A percentile compares a stretch with the other conserved stretches of the same genome.
phyloP scores from a whole-genome alignment of 2,797 vertebrate species.

The Cryptoblepharus egeriae region DNA sequence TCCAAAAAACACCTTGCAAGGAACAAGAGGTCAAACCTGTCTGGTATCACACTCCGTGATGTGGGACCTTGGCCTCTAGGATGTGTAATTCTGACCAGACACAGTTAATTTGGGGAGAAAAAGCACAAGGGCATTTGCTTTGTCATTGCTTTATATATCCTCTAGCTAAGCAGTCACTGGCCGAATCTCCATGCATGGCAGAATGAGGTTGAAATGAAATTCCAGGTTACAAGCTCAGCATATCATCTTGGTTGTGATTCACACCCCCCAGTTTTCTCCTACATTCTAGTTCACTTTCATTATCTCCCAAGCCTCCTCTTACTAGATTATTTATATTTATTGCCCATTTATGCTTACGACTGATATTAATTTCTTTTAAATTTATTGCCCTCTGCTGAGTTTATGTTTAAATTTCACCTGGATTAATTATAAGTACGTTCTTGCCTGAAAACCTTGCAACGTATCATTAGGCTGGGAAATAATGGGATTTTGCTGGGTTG shows the following conservation, averaged over 20 bases:
- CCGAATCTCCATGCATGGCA: neutral
- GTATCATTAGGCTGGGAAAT: neutral
- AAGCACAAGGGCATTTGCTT: neutral
- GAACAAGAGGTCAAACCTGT: neutral
- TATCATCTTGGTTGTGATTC: neutral
- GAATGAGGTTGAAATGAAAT: neutral
- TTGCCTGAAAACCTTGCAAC: conserved; percentile 4
- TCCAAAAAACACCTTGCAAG: neutral
- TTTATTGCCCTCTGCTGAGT: neutral
- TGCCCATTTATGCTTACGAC: neutral
- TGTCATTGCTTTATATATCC: neutral
- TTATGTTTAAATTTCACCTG: conserved; percentile 20
- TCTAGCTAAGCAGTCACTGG: neutral
- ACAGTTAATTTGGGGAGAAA: neutral
- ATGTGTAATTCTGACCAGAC: neutral
- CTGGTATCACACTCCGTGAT: neutral
- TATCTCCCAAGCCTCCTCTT: conserved; percentile 5
- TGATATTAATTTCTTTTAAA: conserved; percentile 13
- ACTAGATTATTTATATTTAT: conserved; percentile 6
- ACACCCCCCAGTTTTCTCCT: neutral
- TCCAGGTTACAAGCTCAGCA: neutral
- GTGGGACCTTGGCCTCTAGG: neutral
- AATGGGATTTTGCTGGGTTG: neutral
- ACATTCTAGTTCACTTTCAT: conserved; percentile 8
- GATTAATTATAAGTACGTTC: neutral